phyloP scores from a whole-genome alignment of 2,888 invertebrate genomes.

The Hecatera dysodea region DNA sequence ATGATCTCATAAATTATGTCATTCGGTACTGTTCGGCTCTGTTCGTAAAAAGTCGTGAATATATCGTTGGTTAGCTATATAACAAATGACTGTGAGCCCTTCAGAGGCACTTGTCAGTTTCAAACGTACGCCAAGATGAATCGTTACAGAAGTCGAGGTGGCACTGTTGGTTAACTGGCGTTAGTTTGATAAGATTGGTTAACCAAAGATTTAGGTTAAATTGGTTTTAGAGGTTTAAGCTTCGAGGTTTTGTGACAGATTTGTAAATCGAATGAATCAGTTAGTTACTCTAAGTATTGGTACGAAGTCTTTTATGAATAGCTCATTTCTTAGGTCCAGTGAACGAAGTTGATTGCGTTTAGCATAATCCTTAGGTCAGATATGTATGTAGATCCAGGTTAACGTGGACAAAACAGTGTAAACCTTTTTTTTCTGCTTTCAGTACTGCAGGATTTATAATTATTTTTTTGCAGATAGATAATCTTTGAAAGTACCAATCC shows the following conservation, averaged over 20 bases:
- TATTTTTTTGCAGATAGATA: too few relatives aligned
- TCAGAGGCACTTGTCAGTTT: constrained; percentile 73
- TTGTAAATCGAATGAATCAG: background rate
- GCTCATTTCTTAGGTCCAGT: background rate
- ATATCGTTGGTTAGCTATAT: constrained; percentile 71
- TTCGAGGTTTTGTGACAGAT: background rate
- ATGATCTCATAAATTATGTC: constrained; percentile 65
- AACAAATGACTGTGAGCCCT: constrained; percentile 73
- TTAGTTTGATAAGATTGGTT: constrained; percentile 24
- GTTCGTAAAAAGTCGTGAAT: constrained; percentile 71
- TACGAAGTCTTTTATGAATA: too few relatives aligned
- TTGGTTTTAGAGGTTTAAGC: background rate
- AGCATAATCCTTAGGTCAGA: too few relatives aligned
- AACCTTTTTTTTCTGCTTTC: too few relatives aligned
- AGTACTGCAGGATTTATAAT: too few relatives aligned
- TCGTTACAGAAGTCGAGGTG: constrained; percentile 66
- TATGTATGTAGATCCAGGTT: too few relatives aligned
- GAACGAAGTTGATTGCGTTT: background rate
- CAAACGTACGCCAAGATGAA: constrained; percentile 76
- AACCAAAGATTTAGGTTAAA: background rate
- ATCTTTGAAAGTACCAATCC: too few relatives aligned
- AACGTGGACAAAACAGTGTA: too few relatives aligned
- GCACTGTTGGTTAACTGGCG: constrained; percentile 55
- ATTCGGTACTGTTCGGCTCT: constrained; percentile 52
- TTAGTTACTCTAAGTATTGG: background rate